phyloP scores from a whole-genome alignment of 2,113 vertebrate species.

The Silurus asotus region DNA sequence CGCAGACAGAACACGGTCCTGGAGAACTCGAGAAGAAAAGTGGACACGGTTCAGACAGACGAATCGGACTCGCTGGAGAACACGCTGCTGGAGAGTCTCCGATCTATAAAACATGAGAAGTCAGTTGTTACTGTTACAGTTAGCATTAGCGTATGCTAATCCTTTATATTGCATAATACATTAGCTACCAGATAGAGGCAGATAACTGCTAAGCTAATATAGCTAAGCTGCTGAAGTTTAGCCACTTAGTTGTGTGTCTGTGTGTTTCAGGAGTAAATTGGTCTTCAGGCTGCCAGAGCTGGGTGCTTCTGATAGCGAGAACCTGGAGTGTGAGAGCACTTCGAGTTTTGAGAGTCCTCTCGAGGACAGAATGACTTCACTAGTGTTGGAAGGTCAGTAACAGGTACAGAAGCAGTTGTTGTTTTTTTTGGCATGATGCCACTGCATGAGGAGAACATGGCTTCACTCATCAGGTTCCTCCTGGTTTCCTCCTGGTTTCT shows the following conservation, averaged over 20 bases:
- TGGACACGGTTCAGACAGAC: conserved; percentile 55
- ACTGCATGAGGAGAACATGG: conserved; percentile 3
- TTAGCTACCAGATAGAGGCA: background rate
- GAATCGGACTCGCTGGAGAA: conserved; percentile 65
- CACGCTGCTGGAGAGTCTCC: conserved; percentile 82
- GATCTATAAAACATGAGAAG: conserved; percentile 94
- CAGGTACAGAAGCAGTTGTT: conserved; percentile 65
- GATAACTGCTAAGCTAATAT: background rate
- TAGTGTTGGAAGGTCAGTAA: conserved; percentile 89
- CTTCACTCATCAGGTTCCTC: background rate
- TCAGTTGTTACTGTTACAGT: conserved; percentile 54
- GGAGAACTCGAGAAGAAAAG: conserved; percentile 45
- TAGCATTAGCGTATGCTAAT: background rate
- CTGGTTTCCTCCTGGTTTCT: background rate
- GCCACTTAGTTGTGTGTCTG: background rate
- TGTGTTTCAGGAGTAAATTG: conserved; percentile 80
- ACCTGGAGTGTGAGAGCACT: conserved; percentile 79
- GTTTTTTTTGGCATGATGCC: background rate
- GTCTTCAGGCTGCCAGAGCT: conserved; percentile 85
- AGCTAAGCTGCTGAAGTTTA: background rate
- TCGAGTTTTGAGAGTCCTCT: conserved; percentile 86
- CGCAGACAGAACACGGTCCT: conserved; percentile 81
- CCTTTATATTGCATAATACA: background rate
- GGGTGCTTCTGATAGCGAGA: conserved; percentile 86
- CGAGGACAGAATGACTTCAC: conserved; percentile 69